Evolutionary conservation across 2,797 vertebrate genomes (phyloP), one percentile per base, ranked within the genome.

Genomic region (Oryzias dopingdopingensis): DNA sequence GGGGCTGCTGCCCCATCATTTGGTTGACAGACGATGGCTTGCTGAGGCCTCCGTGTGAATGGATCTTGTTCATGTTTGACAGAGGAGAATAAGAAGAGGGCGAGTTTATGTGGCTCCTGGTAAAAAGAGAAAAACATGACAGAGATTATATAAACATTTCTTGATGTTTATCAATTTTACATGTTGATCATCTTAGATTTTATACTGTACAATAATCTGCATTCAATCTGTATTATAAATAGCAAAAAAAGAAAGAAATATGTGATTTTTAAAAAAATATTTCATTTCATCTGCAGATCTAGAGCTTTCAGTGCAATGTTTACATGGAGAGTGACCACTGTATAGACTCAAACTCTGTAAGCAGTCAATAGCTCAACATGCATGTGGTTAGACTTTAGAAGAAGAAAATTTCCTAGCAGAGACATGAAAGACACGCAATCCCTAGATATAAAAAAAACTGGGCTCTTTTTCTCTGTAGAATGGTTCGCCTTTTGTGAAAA

Each of bases 1-100:
- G 94, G 7, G 90, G 88, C 6, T 95, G 93, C 85, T 96, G 96
- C 24, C 94, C 93, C 66, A 95, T 92, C 78, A 98, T 88, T 88
- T 98, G 97, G 88, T 94, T 96, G 81, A 96, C 92, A 0, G 94
- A 93, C 0, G 95, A 93, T 49, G 93, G 90, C 79, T 98, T 98
- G 89, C 86, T 91, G 70, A 94, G 84, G 0, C 92, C 89, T 0
- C 90, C 62, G 0, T 96, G 96, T 0, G 56, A 41, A 0, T 97
- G 96, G 1, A 90, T 74, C 75, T 98, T 98, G 77, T 90, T 96
- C 90, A 95, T 93, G 77, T 95, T 95, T 0, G 94, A 93, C n/a
- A 97, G 79, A 4, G 94, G 90, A 0, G 96, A 93, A 10, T 94
- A 95, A 0, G 95, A 95, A 53, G 94, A 79, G 0, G 94, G 89